Evolutionary conservation across 2,113 vertebrate species (phyloP).

Genomic region (Strigops habroptila): DNA sequence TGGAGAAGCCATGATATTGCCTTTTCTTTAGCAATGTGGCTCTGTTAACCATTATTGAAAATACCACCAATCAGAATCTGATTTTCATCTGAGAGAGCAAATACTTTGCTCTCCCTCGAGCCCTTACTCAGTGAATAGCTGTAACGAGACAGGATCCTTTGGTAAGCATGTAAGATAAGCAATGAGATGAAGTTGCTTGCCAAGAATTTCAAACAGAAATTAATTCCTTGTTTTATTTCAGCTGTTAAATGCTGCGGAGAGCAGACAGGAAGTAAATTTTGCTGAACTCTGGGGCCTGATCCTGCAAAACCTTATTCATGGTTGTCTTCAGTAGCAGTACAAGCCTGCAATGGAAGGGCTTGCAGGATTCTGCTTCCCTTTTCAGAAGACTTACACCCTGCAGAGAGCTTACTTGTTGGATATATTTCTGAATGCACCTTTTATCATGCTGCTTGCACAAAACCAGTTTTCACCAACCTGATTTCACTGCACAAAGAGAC

Average conservation of each 20-base stretch:
- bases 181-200: conserved; percentile 50
- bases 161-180: conserved; percentile 47
- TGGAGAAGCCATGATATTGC: conserved; percentile 51
- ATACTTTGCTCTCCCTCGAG: conserved; percentile 38
- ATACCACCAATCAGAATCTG: neutral
- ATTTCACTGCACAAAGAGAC: conserved; percentile 28
- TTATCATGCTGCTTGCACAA: conserved; percentile 51
- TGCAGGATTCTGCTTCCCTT: conserved; percentile 47
- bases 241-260: conserved; percentile 17
- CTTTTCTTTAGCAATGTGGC: conserved; percentile 50
- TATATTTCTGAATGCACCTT: conserved; percentile 58
- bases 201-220: conserved; percentile 55
- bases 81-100: conserved; percentile 64
- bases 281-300: conserved; percentile 42
- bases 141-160: conserved; percentile 25
- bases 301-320: conserved; percentile 36
- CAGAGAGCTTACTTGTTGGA: conserved; percentile 51
- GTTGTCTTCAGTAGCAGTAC: conserved; percentile 23
- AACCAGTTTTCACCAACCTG: conserved; percentile 50
- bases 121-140: neutral
- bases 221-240: conserved; percentile 24
- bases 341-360: conserved; percentile 11
- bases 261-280: conserved; percentile 49
- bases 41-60: conserved; percentile 61
- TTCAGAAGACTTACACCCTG: conserved; percentile 56